phyloP scores from a whole-genome alignment of 2,888 invertebrate genomes.

The Pristionchus exspectatus region DNA sequence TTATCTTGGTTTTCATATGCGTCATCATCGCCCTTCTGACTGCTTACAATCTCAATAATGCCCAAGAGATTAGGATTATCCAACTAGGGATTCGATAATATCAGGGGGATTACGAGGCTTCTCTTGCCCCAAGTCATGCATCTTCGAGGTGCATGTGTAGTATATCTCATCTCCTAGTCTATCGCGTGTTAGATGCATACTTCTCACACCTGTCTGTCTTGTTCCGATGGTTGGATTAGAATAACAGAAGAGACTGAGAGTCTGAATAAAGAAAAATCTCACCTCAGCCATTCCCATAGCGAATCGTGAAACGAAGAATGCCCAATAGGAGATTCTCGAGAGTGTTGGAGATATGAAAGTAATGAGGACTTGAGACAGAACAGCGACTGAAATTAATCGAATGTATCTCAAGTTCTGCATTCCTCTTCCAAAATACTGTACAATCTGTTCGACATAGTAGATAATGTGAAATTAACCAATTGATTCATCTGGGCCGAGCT shows the following conservation, averaged over 20 bases:
- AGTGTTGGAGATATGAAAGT: slow-evolving; percentile 48
- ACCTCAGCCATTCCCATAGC: slow-evolving; percentile 54
- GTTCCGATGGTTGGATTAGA: background rate
- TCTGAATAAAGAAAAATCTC: background rate
- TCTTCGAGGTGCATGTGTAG: background rate
- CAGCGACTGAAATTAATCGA: slow-evolving; percentile 35
- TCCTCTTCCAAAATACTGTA: too few relatives aligned
- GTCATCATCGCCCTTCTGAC: background rate
- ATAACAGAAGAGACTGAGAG: background rate
- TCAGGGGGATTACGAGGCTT: background rate
- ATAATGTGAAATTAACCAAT: too few relatives aligned
- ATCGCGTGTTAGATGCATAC: background rate
- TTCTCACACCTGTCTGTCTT: background rate
- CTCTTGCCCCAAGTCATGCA: background rate
- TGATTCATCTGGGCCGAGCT: too few relatives aligned
- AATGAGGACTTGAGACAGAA: slow-evolving; percentile 51
- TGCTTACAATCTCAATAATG: background rate
- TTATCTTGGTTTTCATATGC: background rate
- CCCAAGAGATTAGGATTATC: background rate
- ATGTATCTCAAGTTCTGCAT: too few relatives aligned
- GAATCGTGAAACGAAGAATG: slow-evolving; percentile 48
- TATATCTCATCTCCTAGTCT: background rate
- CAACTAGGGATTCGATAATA: background rate
- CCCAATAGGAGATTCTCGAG: slow-evolving; percentile 51
- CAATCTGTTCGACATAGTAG: too few relatives aligned